Conservation (phyloP, 2,797 vertebrate species). For the Hozukius guyotensis region DNA sequence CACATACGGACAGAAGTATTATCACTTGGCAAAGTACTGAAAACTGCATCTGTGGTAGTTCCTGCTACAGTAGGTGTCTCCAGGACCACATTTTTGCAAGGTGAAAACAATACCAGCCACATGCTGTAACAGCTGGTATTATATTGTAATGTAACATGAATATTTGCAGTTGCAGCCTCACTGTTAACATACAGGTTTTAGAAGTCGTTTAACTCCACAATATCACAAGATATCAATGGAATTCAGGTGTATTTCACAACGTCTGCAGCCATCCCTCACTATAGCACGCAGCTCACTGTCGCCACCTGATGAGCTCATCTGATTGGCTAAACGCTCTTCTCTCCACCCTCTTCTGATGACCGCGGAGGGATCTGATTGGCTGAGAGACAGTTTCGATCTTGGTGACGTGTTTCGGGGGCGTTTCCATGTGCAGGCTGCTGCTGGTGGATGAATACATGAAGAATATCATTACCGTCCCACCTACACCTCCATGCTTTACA, state of each 20-base stretch:
- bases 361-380: constrained; percentile 68
- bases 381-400: neutral
- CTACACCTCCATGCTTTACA: neutral
- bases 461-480: neutral
- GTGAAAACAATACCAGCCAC: neutral
- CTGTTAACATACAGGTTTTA: neutral
- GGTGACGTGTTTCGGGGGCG: constrained; percentile 44
- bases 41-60: too few species aligned
- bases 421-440: neutral
- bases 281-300: constrained; percentile 23
- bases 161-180: neutral
- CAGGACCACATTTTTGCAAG: too few species aligned
- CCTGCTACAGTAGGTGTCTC: too few species aligned
- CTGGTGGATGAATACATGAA: constrained; percentile 1
- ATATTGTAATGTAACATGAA: neutral
- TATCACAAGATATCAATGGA: neutral
- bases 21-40: too few species aligned
- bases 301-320: constrained; percentile 30
- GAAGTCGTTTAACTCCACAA: neutral
- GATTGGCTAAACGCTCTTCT: constrained; percentile 68
- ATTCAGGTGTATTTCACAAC: constrained; percentile 40
- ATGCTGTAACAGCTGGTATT: too few species aligned
- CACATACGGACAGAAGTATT: too few species aligned
- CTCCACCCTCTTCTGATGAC: constrained; percentile 82
- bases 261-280: neutral